Evolutionary conservation across 1,140 invertebrate species (phyloP).

Genomic region (Leptestheria dahalacensis): DNA sequence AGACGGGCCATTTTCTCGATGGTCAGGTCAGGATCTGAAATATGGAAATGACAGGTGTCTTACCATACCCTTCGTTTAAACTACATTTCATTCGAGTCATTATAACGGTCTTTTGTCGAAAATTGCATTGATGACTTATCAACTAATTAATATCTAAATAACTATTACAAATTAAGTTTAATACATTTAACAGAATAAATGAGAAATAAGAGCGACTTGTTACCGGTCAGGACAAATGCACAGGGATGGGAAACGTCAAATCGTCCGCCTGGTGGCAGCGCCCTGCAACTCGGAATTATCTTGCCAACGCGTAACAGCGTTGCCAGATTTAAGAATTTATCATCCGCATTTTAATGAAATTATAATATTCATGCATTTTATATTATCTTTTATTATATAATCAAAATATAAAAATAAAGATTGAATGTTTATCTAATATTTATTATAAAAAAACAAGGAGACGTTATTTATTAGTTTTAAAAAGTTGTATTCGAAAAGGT

Average conservation of each 20-base stretch:
- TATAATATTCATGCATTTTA: not conserved
- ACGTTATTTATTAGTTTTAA: no score
- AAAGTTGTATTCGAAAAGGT: no score
- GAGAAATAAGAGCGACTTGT: not conserved
- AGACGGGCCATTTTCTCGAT: not conserved
- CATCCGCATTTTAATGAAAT: not conserved
- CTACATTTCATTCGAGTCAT: not conserved
- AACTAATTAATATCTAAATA: no score
- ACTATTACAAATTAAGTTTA: no score
- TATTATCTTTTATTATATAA: not conserved
- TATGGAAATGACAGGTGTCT: not conserved
- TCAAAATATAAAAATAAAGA: no score
- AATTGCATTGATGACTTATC: no score
- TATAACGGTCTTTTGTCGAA: no score
- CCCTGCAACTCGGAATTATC: not conserved
- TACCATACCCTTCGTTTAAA: not conserved
- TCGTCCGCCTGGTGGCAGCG: not conserved
- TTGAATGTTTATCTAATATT: no score
- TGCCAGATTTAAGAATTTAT: not conserved
- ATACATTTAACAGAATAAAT: no score
- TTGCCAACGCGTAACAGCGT: not conserved
- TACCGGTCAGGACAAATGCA: not conserved
- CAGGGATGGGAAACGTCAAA: not conserved
- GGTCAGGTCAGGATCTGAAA: not conserved
- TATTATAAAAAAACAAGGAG: no score